Percentiles rank a stretch among this genome's conserved stretches.
Conservation (phyloP, 2,888 invertebrate genomes). For the Metellina segmentata region DNA sequence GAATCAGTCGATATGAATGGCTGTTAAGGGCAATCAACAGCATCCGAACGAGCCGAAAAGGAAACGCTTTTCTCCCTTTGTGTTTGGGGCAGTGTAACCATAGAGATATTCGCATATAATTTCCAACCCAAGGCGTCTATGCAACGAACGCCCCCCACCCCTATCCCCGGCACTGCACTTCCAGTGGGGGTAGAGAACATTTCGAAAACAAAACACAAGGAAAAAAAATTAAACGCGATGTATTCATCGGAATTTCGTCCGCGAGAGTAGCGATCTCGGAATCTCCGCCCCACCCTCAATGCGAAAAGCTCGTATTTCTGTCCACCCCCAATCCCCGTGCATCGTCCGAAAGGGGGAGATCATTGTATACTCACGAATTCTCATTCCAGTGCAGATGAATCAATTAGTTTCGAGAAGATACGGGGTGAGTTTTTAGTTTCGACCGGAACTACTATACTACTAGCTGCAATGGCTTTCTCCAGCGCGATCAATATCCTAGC, state of each 20-base stretch:
- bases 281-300: background rate
- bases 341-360: background rate
- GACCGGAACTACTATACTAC: slow-evolving; percentile 60
- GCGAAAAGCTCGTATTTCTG: background rate
- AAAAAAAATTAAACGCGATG: background rate
- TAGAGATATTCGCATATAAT: slow-evolving; percentile 55
- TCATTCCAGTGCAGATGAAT: slow-evolving; percentile 3
- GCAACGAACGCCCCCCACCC: slow-evolving; percentile 3
- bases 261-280: background rate
- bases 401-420: slow-evolving; percentile 1
- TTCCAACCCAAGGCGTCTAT: slow-evolving; percentile 39
- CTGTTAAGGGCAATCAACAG: slow-evolving; percentile 11
- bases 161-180: too few species aligned
- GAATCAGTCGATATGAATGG: background rate
- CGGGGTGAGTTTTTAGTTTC: slow-evolving; percentile 5
- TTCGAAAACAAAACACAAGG: background rate
- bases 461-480: slow-evolving; percentile 69
- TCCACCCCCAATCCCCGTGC: background rate
- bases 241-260: slow-evolving; percentile 18
- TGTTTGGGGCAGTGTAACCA: slow-evolving; percentile 63
- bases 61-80: slow-evolving; percentile 5
- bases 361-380: background rate
- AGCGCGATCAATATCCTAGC: slow-evolving; percentile 68
- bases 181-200: background rate
- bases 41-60: background rate